Conservation (phyloP, 2,797 vertebrate genomes). For the Lepilemur ruficaudatus region DNA sequence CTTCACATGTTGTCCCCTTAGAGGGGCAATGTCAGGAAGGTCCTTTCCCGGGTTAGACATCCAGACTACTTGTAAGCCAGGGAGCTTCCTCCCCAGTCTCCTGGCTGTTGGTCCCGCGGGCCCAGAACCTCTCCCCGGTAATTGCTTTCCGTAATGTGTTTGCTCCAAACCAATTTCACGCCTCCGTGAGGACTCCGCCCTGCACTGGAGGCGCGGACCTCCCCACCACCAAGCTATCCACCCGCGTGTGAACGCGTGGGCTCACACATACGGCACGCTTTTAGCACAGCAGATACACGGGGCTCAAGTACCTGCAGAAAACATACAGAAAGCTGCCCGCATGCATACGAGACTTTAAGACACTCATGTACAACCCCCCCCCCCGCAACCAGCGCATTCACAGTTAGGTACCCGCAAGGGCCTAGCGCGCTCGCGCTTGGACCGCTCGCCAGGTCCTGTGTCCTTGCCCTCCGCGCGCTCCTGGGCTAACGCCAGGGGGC, state of each 20-base stretch:
- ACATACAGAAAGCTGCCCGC: neutral
- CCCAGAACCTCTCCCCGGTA: conserved; percentile 76
- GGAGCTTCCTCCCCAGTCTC: conserved; percentile 65
- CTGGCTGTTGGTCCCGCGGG: conserved; percentile 63
- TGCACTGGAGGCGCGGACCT: conserved; percentile 64
- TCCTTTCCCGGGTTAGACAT: conserved; percentile 33
- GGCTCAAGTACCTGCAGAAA: neutral
- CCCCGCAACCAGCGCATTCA: neutral
- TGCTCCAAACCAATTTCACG: conserved; percentile 82
- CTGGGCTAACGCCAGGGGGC: conserved; percentile 56
- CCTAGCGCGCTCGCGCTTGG: neutral
- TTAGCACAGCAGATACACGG: neutral
- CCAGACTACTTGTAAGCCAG: conserved; percentile 22
- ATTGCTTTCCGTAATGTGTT: conserved; percentile 81
- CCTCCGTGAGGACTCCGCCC: conserved; percentile 79
- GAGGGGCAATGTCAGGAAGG: neutral
- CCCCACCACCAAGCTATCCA: neutral
- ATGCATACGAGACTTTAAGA: neutral
- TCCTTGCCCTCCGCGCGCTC: neutral
- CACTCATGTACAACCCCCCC: neutral
- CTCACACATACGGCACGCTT: neutral
- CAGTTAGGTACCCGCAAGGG: neutral
- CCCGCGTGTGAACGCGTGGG: neutral
- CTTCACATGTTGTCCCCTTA: neutral
- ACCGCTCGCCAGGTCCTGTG: neutral